Evolutionary conservation across 2,888 invertebrate species (phyloP), one percentile per base, ranked within the genome.

Genomic region (Thymelicus lineola): DNA sequence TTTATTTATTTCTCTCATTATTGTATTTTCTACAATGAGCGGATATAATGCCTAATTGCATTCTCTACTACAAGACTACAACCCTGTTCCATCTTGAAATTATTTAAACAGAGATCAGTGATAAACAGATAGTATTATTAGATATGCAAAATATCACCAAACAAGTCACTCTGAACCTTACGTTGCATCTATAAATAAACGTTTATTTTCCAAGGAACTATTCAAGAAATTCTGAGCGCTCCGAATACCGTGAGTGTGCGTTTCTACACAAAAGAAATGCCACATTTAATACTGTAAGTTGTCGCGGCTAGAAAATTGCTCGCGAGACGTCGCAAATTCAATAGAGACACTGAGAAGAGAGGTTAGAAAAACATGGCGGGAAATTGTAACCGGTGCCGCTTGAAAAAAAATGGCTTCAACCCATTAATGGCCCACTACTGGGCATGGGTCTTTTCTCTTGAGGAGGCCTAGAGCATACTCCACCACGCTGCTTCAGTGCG

Each of bases 251-350:
- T 84, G 84, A 84, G 78, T 72, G 74, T 76, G 84, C 81, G 79
- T 77, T 85, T 82, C 71, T 67, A 72, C 76, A 83, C 80, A 80
- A 82, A 80, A 82, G 82, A 80, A 81, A 77, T 74, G 78, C 78
- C 76, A 64, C 64, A 59, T 63, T 73, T 85, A 86, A 86, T 84
- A 83, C 78, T 77, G 82, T 82, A 85, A 84, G 88, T 87, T 86
- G 84, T 76, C 77, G 84, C 82, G 81, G 84, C 85, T 85, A 85
- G 85, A 84, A 84, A 87, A 87, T 87, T 86, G 83, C 85, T 86
- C 84, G 83, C 86, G 90, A 89, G 87, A 85, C 84, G 86, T 78
- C 82, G 82, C 80, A 87, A 90, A 91, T 89, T 90, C 85, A 88
- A 91, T 90, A 86, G 87, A 90, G 87, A 90, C 75, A 77, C 76